Conservation (phyloP, 2,888 invertebrate species). For the Bellardia bayeri region DNA sequence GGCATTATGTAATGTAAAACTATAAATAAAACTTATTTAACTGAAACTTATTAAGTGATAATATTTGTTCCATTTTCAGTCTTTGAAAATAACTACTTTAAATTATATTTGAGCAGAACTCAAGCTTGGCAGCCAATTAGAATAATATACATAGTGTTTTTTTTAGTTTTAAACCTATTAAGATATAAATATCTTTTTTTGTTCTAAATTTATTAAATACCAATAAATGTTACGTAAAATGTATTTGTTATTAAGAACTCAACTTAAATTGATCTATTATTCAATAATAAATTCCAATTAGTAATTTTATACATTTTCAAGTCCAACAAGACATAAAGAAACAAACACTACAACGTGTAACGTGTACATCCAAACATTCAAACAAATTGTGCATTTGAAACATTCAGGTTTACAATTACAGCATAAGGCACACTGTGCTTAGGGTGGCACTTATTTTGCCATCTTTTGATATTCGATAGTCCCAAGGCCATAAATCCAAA, state of each 20-base stretch:
- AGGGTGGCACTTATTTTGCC: neutral
- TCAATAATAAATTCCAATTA: slow-evolving; percentile 59
- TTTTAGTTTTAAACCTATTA: too few species aligned
- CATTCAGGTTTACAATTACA: slow-evolving; percentile 12
- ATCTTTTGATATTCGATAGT: too few species aligned
- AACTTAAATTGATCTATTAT: slow-evolving; percentile 56
- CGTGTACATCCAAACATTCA: slow-evolving; percentile 5
- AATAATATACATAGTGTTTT: too few species aligned
- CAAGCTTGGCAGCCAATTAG: too few species aligned
- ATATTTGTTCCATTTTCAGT: too few species aligned
- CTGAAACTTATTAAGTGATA: too few species aligned
- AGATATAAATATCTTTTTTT: neutral
- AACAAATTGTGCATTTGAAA: neutral
- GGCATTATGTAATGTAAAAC: too few species aligned
- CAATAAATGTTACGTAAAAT: slow-evolving; percentile 12
- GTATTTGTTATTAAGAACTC: slow-evolving; percentile 18
- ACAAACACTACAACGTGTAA: slow-evolving; percentile 14
- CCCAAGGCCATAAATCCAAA: too few species aligned
- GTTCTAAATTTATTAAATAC: neutral
- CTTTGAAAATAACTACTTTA: too few species aligned
- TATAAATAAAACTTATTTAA: too few species aligned
- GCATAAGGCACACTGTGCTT: too few species aligned
- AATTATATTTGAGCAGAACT: too few species aligned
- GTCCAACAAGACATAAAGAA: slow-evolving; percentile 44
- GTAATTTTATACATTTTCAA: slow-evolving; percentile 56